A percentile compares a stretch with the other conserved stretches of the same genome.
Conservation (phyloP, 2,797 vertebrate species). For the Sternarchorhynchus goeldii region DNA sequence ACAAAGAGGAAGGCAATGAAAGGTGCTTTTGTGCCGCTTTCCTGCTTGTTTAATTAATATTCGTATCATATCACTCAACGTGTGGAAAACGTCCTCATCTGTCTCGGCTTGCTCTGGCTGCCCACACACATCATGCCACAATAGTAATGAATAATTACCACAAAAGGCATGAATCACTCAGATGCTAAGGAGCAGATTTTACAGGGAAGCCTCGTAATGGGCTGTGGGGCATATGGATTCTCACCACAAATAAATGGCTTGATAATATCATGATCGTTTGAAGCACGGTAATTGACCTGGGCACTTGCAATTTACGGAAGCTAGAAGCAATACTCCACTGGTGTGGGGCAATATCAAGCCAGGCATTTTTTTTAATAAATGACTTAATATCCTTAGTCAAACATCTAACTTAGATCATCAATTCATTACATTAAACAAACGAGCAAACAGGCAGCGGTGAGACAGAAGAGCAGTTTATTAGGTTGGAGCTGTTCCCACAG, state of each 20-base stretch:
- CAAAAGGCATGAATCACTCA: constrained; percentile 62
- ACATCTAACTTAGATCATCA: constrained; percentile 66
- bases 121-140: constrained; percentile 24
- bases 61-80: constrained; percentile 24
- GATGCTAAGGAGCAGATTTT: constrained; percentile 63
- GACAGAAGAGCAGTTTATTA: constrained; percentile 57
- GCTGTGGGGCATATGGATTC: constrained; percentile 64
- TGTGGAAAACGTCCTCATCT: constrained; percentile 27
- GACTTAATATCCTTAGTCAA: constrained; percentile 66
- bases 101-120: constrained; percentile 26
- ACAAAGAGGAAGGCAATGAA: constrained; percentile 8
- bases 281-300: constrained; percentile 71
- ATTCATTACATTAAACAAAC: constrained; percentile 72
- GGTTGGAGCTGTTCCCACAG: constrained; percentile 32
- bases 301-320: constrained; percentile 56
- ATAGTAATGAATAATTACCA: constrained; percentile 69
- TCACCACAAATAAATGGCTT: constrained; percentile 70
- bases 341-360: constrained; percentile 55
- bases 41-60: constrained; percentile 37
- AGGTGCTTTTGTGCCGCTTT: constrained; percentile 25
- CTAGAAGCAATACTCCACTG: constrained; percentile 49
- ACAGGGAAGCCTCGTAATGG: constrained; percentile 63
- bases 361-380: constrained; percentile 55
- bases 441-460: constrained; percentile 49
- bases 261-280: constrained; percentile 72